phyloP scores from a whole-genome alignment of 2,888 invertebrate species.

The Crocallis elinguaria region DNA sequence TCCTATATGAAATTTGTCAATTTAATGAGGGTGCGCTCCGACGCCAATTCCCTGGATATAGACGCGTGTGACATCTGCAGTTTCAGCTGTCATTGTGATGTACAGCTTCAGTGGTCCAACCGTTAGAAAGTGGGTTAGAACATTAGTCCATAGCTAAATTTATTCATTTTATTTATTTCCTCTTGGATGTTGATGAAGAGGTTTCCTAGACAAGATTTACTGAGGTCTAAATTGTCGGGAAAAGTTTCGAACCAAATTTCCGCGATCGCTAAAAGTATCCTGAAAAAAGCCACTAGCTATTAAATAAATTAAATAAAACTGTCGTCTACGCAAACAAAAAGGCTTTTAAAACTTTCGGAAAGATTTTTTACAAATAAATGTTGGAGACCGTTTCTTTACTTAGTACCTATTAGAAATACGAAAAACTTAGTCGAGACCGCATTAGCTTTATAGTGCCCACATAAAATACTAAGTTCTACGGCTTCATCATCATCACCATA shows the following conservation, averaged over 20 bases:
- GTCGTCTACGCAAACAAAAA: not conserved
- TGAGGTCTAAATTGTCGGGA: slow-evolving; percentile 14
- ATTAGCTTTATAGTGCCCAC: no score
- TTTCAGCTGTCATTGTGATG: slow-evolving; percentile 10
- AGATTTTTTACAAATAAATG: not conserved
- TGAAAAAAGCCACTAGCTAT: slow-evolving; percentile 14
- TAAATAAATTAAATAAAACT: no score
- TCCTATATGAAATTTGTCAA: slow-evolving; percentile 6
- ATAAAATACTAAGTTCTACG: no score
- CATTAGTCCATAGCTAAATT: slow-evolving; percentile 4
- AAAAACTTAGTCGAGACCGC: no score
- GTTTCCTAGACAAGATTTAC: slow-evolving; percentile 20
- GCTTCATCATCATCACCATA: no score
- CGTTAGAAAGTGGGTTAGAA: slow-evolving; percentile 3
- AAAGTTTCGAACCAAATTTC: slow-evolving; percentile 7
- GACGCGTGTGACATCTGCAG: slow-evolving; percentile 15
- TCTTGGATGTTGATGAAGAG: slow-evolving; percentile 8
- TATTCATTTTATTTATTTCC: not conserved
- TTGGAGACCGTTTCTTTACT: no score
- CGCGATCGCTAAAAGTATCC: not conserved
- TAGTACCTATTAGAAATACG: no score
- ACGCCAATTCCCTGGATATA: slow-evolving; percentile 1
- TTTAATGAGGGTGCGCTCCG: slow-evolving; percentile 7
- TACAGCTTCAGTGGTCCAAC: not conserved
- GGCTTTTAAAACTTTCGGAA: not conserved